A percentile compares a stretch with the other conserved stretches of the same genome.
phyloP scores from a whole-genome alignment of 2,113 vertebrate genomes.

The Microcebus tavaratra region DNA sequence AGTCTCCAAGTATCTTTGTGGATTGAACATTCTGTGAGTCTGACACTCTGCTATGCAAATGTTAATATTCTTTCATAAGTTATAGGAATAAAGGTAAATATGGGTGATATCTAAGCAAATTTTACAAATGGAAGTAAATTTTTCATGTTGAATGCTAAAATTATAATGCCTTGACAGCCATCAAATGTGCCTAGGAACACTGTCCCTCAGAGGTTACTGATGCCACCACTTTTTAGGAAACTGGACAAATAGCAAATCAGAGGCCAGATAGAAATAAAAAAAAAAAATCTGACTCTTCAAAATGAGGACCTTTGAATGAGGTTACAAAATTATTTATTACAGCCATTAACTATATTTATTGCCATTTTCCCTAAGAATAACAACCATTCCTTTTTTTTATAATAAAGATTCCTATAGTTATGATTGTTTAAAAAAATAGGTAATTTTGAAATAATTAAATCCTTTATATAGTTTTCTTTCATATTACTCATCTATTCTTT shows the following conservation, averaged over 20 bases:
- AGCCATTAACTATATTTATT: background rate
- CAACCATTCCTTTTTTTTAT: background rate
- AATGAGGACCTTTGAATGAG: background rate
- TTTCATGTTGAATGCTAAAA: background rate
- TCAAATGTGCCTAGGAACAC: background rate
- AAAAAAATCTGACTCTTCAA: background rate
- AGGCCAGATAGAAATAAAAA: background rate
- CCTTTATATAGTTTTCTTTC: conserved; percentile 30
- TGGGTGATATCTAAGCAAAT: background rate
- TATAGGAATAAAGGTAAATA: background rate
- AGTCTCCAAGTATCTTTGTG: background rate
- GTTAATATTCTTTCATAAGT: background rate
- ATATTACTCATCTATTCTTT: conserved; percentile 32
- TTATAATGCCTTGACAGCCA: background rate
- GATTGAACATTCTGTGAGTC: background rate
- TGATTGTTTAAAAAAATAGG: background rate
- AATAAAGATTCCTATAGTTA: conserved; percentile 4
- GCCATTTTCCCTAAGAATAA: background rate
- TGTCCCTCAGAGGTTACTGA: background rate
- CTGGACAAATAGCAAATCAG: background rate
- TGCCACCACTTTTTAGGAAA: background rate
- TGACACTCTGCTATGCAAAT: background rate
- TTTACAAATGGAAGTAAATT: background rate
- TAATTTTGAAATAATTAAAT: conserved; percentile 70
- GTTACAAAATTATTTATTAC: background rate